phyloP scores from a whole-genome alignment of 2,113 vertebrate genomes.

The Hemichromis elongatus region DNA sequence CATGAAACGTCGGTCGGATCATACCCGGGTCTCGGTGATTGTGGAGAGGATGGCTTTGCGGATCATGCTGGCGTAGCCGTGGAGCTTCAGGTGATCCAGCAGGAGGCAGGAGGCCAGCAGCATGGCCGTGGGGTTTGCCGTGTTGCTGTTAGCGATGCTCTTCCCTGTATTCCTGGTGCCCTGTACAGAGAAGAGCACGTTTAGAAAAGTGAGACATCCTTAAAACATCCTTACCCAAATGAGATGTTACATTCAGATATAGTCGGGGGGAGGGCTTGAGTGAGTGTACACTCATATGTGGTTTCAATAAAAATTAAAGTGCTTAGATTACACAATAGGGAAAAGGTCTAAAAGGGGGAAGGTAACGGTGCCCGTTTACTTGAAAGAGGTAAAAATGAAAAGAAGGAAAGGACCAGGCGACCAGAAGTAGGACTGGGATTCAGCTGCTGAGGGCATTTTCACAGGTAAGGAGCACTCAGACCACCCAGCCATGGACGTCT shows the following conservation, averaged over 20 bases:
- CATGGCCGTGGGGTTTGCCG: conserved; percentile 88
- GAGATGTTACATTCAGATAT: background rate
- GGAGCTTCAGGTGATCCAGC: conserved; percentile 88
- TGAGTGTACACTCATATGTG: background rate
- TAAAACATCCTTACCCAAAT: rapidly evolving
- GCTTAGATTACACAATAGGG: background rate
- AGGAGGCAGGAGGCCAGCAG: conserved; percentile 89
- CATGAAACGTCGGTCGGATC: background rate
- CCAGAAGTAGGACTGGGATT: background rate
- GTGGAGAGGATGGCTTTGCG: conserved; percentile 76
- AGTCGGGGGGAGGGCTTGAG: background rate
- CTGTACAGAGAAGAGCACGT: conserved; percentile 59
- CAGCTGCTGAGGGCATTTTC: background rate
- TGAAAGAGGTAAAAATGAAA: background rate
- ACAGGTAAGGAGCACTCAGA: background rate
- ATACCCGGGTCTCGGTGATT: conserved; percentile 74
- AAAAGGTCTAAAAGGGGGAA: background rate
- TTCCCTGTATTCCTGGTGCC: conserved; percentile 92
- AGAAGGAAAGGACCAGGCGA: rapidly evolving
- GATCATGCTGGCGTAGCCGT: conserved; percentile 72
- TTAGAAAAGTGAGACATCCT: conserved; percentile 32
- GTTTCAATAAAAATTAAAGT: background rate
- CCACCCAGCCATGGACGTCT: background rate
- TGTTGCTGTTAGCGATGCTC: conserved; percentile 85
- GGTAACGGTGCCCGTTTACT: background rate